Percentiles rank a stretch among this genome's conserved stretches.
These are phyloP conservation scores for Eurystomus gularis DNA, from an alignment of 2,113 vertebrate genomes.

Conservation along the genomic window DNA sequence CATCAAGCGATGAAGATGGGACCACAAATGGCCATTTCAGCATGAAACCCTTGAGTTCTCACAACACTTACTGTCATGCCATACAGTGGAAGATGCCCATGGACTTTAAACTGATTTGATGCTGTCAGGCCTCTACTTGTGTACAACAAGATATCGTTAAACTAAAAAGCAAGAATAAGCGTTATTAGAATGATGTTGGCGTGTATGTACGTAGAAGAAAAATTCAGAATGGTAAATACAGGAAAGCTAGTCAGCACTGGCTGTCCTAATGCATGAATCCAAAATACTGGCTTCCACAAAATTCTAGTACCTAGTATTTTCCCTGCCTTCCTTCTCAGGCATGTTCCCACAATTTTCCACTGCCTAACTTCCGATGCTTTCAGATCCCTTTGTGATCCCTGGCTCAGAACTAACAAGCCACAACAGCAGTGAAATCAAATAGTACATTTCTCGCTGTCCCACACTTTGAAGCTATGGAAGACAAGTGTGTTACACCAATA, in stretches of 20 bases:
- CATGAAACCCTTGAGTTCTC: not conserved
- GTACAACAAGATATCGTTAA: slow-evolving; percentile 92
- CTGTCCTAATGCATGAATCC: not conserved
- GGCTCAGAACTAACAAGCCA: not conserved
- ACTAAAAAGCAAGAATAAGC: slow-evolving; percentile 74
- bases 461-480: not conserved
- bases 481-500: not conserved
- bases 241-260: not conserved
- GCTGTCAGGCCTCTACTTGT: slow-evolving; percentile 92
- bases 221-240: not conserved
- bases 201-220: not conserved
- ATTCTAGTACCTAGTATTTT: not conserved
- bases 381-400: not conserved
- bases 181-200: not conserved
- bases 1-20: not conserved
- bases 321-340: not conserved
- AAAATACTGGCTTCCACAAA: not conserved
- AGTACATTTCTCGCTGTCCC: fast-evolving
- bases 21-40: not conserved
- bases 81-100: slow-evolving; percentile 89
- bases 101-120: slow-evolving; percentile 95
- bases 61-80: slow-evolving; percentile 90
- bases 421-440: not conserved
- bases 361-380: fast-evolving
- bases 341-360: not conserved